Conservation (phyloP, 2,888 invertebrate genomes). For the Thumatha senex region DNA sequence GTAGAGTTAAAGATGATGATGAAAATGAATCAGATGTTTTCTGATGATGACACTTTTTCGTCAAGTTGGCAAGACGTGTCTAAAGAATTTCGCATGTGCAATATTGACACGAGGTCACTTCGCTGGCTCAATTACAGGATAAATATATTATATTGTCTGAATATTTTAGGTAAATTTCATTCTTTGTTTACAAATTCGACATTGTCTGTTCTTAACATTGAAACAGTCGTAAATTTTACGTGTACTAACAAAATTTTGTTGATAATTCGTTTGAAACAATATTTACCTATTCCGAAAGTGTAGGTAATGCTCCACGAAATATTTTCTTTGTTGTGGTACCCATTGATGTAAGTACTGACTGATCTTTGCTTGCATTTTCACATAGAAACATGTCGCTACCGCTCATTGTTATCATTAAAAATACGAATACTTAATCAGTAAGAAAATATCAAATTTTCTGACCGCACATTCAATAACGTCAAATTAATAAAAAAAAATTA, state of each 20-base stretch:
- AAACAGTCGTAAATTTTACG: conserved; percentile 26
- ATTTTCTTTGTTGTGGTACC: background rate
- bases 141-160: background rate
- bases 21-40: too few species aligned
- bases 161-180: conserved; percentile 16
- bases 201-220: conserved; percentile 21
- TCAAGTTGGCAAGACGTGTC: too few species aligned
- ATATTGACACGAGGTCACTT: too few species aligned
- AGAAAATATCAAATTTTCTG: too few species aligned
- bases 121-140: background rate
- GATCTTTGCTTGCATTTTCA: background rate
- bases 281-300: conserved; percentile 16
- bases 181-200: conserved; percentile 28
- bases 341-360: background rate
- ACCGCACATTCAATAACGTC: too few species aligned
- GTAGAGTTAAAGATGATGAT: too few species aligned
- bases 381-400: too few species aligned
- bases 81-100: too few species aligned
- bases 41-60: too few species aligned
- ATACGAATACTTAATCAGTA: too few species aligned
- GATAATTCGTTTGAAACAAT: conserved; percentile 25
- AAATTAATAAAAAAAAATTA: too few species aligned
- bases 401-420: too few species aligned
- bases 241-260: conserved; percentile 28
- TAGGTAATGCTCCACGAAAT: conserved; percentile 1